Evolutionary conservation across 2,113 vertebrate species (phyloP).

Genomic region (Pongo abelii): DNA sequence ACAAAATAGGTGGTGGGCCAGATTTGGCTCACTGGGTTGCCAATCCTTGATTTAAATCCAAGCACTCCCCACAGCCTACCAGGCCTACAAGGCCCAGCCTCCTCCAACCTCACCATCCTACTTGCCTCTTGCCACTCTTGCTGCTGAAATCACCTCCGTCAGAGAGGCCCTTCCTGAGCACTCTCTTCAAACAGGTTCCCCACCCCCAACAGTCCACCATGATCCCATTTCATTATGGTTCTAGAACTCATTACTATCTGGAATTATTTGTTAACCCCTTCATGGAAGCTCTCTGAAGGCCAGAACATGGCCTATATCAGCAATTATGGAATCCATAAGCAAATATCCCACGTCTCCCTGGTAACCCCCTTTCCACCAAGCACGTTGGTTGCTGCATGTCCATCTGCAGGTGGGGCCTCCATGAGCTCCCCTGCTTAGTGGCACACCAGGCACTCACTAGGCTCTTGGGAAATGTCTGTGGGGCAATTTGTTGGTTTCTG

Average conservation of each 20-base stretch:
- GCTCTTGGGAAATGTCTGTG: rapidly evolving
- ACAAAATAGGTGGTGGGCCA: not conserved
- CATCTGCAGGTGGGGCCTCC: not conserved
- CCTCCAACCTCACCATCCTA: not conserved
- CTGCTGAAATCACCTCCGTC: not conserved
- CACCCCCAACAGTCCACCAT: not conserved
- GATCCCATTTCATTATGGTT: not conserved
- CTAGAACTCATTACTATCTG: not conserved
- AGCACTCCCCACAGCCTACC: not conserved
- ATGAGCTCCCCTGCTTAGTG: not conserved
- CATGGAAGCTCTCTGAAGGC: no score
- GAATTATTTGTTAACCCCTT: not conserved
- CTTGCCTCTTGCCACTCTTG: not conserved
- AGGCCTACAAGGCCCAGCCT: not conserved
- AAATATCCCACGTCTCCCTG: rapidly evolving
- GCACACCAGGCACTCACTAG: rapidly evolving
- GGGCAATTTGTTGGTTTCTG: not conserved
- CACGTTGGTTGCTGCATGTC: not conserved
- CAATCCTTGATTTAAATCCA: not conserved
- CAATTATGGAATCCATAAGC: rapidly evolving
- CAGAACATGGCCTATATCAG: not conserved
- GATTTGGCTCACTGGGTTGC: not conserved
- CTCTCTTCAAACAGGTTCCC: not conserved
- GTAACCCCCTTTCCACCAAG: not conserved
- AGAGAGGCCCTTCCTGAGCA: not conserved